Evolutionary conservation across 2,797 vertebrate species (phyloP).

Genomic region (Clarias pachynema): DNA sequence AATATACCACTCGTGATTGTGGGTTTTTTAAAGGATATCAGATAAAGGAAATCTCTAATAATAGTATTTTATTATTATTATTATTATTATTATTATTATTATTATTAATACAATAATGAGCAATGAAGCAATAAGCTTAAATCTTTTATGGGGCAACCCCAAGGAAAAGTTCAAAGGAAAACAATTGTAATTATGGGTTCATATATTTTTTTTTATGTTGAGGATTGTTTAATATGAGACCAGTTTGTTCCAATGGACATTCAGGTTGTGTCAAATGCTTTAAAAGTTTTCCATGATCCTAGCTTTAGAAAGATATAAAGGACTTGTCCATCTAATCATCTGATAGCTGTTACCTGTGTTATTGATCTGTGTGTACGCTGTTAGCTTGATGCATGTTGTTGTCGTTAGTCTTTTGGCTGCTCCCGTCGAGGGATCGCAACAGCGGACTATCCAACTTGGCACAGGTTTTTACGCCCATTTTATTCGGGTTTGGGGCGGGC

Average conservation of each 20-base stretch:
- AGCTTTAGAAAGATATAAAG: constrained; percentile 53
- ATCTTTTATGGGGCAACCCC: background rate
- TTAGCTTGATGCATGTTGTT: background rate
- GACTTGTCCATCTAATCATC: constrained; percentile 56
- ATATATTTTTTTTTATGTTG: background rate
- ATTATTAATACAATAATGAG: background rate
- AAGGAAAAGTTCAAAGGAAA: too few species aligned
- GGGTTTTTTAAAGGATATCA: too few species aligned
- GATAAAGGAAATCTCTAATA: too few species aligned
- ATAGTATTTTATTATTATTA: too few species aligned
- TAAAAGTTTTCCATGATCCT: constrained; percentile 64
- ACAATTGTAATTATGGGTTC: background rate
- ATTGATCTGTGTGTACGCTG: constrained; percentile 23
- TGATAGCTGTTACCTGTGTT: constrained; percentile 67
- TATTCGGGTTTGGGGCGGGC: too few species aligned
- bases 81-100: too few species aligned
- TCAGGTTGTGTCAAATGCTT: constrained; percentile 38
- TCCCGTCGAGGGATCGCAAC: too few species aligned
- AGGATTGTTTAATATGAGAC: background rate
- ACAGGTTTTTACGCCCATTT: too few species aligned
- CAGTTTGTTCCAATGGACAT: constrained; percentile 21
- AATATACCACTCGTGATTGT: too few species aligned
- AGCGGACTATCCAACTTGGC: too few species aligned
- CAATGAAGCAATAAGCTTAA: background rate
- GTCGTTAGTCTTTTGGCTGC: too few species aligned